Base-by-base conservation (phyloP, 2,888 invertebrate genomes). In the Syrista parreyssii region DNA sequence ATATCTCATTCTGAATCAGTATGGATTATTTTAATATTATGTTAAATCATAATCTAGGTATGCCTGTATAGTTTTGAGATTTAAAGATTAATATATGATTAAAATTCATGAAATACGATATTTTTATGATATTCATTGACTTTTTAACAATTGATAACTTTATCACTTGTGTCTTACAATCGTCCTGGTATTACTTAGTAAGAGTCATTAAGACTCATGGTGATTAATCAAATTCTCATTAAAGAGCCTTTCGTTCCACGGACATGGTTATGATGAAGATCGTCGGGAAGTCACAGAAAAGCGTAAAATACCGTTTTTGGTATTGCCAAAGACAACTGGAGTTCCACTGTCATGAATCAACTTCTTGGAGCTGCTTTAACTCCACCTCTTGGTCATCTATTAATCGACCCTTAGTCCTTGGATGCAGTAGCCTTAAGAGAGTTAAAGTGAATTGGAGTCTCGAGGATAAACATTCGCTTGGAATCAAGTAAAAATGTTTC, bases 1-100 rank as follows among this genome's bases (percentile, higher is more conserved):
- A 91, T 90, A 91, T 92, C 23, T 88, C 86, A 73, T 89, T 92
- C 4, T 93, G 76, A 85, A 55, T 23, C 55, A 55, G 55, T 55
- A 23, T 23, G 23, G 2, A 23, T 55, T 23, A 55, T 55, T 55
- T 55, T 55, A 55, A 55, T 23, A 55, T 55, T 55, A 55, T 23
- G 6, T 55, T 23, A 55, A 55, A 55, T 55, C 23, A 55, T 55
- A 55, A 55, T 55, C 40, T 15, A 23, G 23, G 15, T 15, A 23
- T 55, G 23, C 9, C 55, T 0, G 0, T 55, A 55, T 55, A 23
- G 9, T 55, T 23, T 55, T 55, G 15, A 55, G 40, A 9, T 1
- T 15, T 55, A 23, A 55, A 55, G 40, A 23, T 55, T 55, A 55
- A 55, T 55, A 23, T 15, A 55, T 55, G 55, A 55, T 55, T 23